Base-by-base conservation (phyloP, 2,113 vertebrate genomes). In the Carassius auratus region DNA sequence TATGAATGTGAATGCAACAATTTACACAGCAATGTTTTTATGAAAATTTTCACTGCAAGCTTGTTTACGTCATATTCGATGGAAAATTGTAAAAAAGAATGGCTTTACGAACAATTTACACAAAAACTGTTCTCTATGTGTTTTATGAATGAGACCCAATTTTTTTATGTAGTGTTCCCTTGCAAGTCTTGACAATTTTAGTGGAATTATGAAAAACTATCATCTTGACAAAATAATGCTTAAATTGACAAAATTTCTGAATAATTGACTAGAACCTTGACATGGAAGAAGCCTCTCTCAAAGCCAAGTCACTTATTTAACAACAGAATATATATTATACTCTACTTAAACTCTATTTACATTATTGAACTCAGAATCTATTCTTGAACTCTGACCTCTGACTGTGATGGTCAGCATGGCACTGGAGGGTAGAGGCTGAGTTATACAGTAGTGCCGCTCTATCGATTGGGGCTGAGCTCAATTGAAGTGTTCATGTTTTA, bases 271-370 rank as follows among this genome's bases (percentile, higher is more conserved):
- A 85, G 81, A 84, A 50, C 9, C 55, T 73, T 73, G 78, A 84
- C 86, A 71, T 14, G 21, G 19, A 73, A 80, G 85, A 79, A 38
- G 8, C 12, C 78, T 59, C 83, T 85, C 83, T 84, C 84, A 74
- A 86, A 84, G 71, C 26, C 83, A 85, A 61, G 50, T 30, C 83
- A 88, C 61, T 81, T 74, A 74, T 80, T 83, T 81, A 78, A 50
- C 68, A 83, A 73, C 66, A 83, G 26, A 66, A 83, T 87, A 95
- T 95, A 95, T 95, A 95, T 95, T 95, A 95, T 93, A 94, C 93
- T 95, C 93, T 95, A 94, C 92, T 93, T 88, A 92, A 91, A 92
- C 90, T 89, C 73, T 95, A 95, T 95, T 90, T 95, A 95, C 95
- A 95, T 92, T 89, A 89, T 86, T 86, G 90, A 90, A 90, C 85